phyloP scores from a whole-genome alignment of 2,113 vertebrate species.

The Meles meles region DNA sequence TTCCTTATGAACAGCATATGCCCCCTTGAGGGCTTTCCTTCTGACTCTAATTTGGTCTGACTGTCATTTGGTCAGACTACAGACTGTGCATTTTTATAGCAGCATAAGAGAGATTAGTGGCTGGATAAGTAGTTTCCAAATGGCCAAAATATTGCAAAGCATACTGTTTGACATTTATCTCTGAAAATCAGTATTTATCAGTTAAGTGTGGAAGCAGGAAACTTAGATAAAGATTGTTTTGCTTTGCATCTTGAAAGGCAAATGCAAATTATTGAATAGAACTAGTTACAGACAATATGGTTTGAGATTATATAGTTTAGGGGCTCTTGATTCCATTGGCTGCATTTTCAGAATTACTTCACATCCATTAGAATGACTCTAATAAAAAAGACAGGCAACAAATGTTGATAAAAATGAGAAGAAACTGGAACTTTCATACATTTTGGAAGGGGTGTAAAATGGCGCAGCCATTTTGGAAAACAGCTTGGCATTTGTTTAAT shows the following conservation, averaged over 20 bases:
- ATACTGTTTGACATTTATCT: background rate
- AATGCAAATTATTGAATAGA: background rate
- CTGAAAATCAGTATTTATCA: background rate
- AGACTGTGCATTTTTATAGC: background rate
- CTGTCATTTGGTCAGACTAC: background rate
- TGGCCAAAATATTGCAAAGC: background rate
- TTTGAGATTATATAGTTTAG: background rate
- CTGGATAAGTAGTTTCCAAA: background rate
- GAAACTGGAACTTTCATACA: background rate
- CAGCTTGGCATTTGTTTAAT: background rate
- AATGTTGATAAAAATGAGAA: background rate
- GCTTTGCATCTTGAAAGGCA: background rate
- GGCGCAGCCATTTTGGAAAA: background rate
- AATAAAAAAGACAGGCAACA: background rate
- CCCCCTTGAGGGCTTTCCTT: background rate
- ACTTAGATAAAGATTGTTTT: background rate
- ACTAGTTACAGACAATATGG: background rate
- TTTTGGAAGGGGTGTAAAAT: background rate
- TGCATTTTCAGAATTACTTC: background rate
- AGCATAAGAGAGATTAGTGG: background rate
- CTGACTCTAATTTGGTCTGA: background rate
- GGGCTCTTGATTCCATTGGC: background rate
- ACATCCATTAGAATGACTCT: background rate
- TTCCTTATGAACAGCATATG: background rate
- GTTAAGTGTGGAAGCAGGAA: background rate